These are phyloP conservation scores for Deroptyus accipitrinus DNA, from an alignment of 2,113 vertebrate species.

Conservation along the genomic window DNA sequence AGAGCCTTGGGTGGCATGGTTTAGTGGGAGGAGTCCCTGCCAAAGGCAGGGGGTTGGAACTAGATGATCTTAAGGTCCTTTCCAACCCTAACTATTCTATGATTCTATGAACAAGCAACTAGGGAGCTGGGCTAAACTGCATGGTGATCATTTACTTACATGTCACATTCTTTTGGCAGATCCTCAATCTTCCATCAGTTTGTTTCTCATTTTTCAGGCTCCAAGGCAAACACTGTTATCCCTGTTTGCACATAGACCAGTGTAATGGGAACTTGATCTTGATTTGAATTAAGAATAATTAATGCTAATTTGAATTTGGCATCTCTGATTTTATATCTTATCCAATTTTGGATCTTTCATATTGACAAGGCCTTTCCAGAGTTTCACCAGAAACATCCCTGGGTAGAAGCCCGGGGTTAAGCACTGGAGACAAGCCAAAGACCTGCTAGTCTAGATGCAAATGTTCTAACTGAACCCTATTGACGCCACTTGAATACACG, in stretches of 20 bases:
- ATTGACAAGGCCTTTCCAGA: background rate
- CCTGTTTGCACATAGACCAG: background rate
- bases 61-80: too few species aligned
- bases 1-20: too few species aligned
- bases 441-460: background rate
- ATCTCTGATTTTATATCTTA: background rate
- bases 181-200: background rate
- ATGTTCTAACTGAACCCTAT: background rate
- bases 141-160: background rate
- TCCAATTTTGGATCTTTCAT: background rate
- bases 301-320: background rate
- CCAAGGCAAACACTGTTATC: background rate
- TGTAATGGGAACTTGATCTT: background rate
- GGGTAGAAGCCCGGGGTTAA: background rate
- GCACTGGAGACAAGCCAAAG: background rate
- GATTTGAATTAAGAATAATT: slow-evolving; percentile 35
- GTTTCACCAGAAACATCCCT: background rate
- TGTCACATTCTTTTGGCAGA: background rate
- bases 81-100: too few species aligned
- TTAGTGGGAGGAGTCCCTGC: too few species aligned
- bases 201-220: background rate
- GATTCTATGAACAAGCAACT: background rate
- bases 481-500: background rate
- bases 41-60: too few species aligned
- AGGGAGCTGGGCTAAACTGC: background rate